Percentiles rank a stretch among this genome's conserved stretches.
Evolutionary conservation across 1,140 invertebrate genomes (phyloP).

Genomic region (Mylabris phalerata): DNA sequence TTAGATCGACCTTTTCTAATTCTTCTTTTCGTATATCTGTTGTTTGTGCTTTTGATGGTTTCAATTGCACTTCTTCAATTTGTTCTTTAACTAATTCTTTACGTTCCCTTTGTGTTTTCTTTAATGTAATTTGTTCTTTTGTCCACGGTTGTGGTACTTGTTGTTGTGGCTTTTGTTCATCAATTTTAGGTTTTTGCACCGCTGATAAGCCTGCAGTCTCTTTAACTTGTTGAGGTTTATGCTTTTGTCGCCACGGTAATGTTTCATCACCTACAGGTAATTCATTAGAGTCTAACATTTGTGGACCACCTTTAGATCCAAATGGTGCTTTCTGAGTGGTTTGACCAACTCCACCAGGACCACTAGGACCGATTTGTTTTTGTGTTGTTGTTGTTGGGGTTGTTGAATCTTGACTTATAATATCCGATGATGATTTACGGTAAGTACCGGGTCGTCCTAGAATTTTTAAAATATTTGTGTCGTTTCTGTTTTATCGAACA

Average conservation of each 20-base stretch:
- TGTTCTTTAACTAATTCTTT: slow-evolving; percentile 40
- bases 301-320: slow-evolving; percentile 22
- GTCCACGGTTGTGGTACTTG: slow-evolving; percentile 39
- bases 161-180: slow-evolving; percentile 25
- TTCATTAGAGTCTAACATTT: slow-evolving; percentile 41
- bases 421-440: slow-evolving; percentile 25
- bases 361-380: slow-evolving; percentile 4
- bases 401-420: slow-evolving; percentile 16
- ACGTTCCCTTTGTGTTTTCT: slow-evolving; percentile 37
- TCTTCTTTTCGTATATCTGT: slow-evolving; percentile 27
- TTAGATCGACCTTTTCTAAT: slow-evolving; percentile 26
- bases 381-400: slow-evolving; percentile 1
- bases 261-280: slow-evolving; percentile 48
- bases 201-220: slow-evolving; percentile 9
- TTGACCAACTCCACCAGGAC: slow-evolving; percentile 13
- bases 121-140: slow-evolving; percentile 41
- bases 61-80: slow-evolving; percentile 28
- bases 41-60: slow-evolving; percentile 14
- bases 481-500: background rate
- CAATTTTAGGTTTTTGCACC: slow-evolving; percentile 12
- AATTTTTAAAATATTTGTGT: slow-evolving; percentile 8
- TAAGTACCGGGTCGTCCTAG: slow-evolving; percentile 29
- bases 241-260: slow-evolving; percentile 45
- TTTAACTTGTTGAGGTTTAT: slow-evolving; percentile 5
- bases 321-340: slow-evolving; percentile 12